Evolutionary conservation across 2,888 invertebrate genomes (phyloP), one percentile per base, ranked within the genome.

Genomic region (Diplolepis rosae): DNA sequence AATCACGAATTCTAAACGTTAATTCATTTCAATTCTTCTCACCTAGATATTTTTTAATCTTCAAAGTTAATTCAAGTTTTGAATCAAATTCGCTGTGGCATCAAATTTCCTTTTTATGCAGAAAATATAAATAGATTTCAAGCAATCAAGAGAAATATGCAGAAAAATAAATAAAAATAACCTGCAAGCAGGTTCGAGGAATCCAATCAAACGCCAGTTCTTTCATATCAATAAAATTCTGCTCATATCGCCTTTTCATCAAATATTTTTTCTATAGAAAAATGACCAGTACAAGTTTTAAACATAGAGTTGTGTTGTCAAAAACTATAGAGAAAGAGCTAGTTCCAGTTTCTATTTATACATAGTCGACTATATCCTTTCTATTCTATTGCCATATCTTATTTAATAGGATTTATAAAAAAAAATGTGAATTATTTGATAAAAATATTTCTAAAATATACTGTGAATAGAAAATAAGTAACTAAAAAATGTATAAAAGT

Each of bases 61-160:
- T n/a, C n/a, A n/a, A n/a, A n/a, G n/a, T n/a, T n/a, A n/a, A n/a
- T n/a, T n/a, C n/a, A n/a, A n/a, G n/a, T n/a, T 15, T 6, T 45
- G 1, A 45, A 5, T 45, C 2, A 7, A 45, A 45, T 56, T 30
- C 11, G 18, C 22, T 35, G 13, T 11, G 1, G 24, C 22, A 56
- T 30, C 11, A 22, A 35, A 22, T 56, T 22, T 15, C 22, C 13
- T 22, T 56, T 22, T 56, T 13, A 56, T 35, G 56, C 32, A 22
- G 2, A 56, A 56, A 35, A 35, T 22, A 9, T 56, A 32, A 56
- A 56, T 30, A 56, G 24, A 35, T 35, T 56, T 32, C 13, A 56
- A 35, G 56, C 32, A 56, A 56, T 35, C 56, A 56, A 27, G 0
- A n/a, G 6, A 22, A 51, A 27, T n/a, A n/a, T 51, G 28, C 27